phyloP scores from a whole-genome alignment of 1,140 invertebrate species.

The Hormaphis cornu region DNA sequence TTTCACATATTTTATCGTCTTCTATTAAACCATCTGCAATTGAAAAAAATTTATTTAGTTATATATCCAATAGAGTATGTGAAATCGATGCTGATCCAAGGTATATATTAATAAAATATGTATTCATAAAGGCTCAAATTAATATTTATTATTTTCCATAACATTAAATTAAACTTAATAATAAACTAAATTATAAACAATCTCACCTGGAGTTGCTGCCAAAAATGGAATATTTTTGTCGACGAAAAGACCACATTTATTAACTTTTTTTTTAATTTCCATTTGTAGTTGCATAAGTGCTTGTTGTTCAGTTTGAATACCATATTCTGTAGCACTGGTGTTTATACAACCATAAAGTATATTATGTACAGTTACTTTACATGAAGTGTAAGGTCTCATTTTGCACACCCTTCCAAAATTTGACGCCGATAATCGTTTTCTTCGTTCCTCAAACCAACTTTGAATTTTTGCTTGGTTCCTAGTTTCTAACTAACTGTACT shows the following conservation, averaged over 20 bases:
- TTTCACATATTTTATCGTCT: not conserved
- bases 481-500: not conserved
- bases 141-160: too few species aligned
- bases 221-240: not conserved
- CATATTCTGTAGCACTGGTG: not conserved
- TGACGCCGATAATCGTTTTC: not conserved
- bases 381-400: not conserved
- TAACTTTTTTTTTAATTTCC: not conserved
- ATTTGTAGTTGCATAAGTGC: not conserved
- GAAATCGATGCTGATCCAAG: too few species aligned
- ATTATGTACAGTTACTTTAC: not conserved
- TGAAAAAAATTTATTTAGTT: not conserved
- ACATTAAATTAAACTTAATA: too few species aligned
- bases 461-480: not conserved
- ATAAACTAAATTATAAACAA: too few species aligned
- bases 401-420: not conserved
- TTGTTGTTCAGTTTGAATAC: not conserved
- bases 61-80: not conserved
- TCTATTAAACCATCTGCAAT: not conserved
- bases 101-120: too few species aligned
- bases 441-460: not conserved
- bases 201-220: not conserved
- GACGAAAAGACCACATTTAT: not conserved
- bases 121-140: too few species aligned
- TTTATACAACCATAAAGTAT: not conserved